Base-by-base conservation (phyloP, 2,888 invertebrate species). In the Prosopocoilus inquinatus region DNA sequence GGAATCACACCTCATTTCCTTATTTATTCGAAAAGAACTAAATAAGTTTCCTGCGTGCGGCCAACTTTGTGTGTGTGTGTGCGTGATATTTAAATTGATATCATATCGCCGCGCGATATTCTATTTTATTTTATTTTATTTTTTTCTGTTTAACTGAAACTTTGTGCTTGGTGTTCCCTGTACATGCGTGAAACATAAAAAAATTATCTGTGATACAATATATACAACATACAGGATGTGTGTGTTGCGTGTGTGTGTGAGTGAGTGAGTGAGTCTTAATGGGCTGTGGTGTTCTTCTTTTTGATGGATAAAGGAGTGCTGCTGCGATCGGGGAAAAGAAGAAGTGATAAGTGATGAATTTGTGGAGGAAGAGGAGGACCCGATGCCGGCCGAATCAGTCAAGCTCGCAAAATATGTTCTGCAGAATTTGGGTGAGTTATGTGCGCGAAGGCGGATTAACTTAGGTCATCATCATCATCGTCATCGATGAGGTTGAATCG, bases 351-450 rank as follows among this genome's bases (percentile, higher is more conserved):
- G 12, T 51, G 13, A 60, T 60, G 60, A 60, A 58, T 58, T 38
- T 53, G 50, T 58, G 60, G 58, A 56, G 45, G 38, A 53, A 50
- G 46, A 47, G 55, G 46, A 38, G 45, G 36, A 50, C 28, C 28
- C 34, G 50, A 13, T 53, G 50, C 57, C 62, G 66, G 41, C 58
- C 58, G 38, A 57, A 55, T 47, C 62, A 65, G 36, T 59, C 59
- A 48, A 53, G 64, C 49, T 63, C 66, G 41, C 70, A 69, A 68
- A 71, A 70, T 65, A 61, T 72, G 53, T 63, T 74, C 52, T 66
- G 69, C 59, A 69, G 73, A 59, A 68, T 73, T 63, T 73, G 72
- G 72, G 74, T 74, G 68, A 70, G 74, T 68, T 46, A 7, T 28
- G 20, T 7, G 20, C 20, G 20, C 20, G 20, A 28, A 28, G 20